These are phyloP conservation scores for Catonia carolina DNA, from an alignment of 2,888 invertebrate genomes.

Conservation along the genomic window DNA sequence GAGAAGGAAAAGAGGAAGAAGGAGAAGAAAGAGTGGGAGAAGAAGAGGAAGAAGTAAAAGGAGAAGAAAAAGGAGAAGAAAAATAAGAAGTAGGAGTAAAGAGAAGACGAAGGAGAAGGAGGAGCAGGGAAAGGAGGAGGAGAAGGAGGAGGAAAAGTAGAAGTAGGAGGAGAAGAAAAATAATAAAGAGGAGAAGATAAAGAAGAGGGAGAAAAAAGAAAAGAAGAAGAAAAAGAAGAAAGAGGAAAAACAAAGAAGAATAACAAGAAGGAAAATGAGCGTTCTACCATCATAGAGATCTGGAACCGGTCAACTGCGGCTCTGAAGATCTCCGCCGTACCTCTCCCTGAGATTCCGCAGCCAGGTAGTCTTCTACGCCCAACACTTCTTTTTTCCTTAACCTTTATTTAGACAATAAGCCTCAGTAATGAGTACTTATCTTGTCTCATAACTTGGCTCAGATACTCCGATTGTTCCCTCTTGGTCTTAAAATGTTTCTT, in stretches of 20 bases:
- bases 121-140: conserved; percentile 9
- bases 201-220: background rate
- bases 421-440: no score
- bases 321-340: no score
- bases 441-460: no score
- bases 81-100: background rate
- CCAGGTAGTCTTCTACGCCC: no score
- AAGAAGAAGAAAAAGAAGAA: conserved; percentile 11
- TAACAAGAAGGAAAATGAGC: background rate
- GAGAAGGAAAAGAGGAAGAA: background rate
- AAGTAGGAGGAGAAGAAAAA: background rate
- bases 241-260: no score
- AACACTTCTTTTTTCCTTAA: no score
- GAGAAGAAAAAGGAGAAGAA: background rate
- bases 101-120: conserved; percentile 14
- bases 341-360: no score
- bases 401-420: no score
- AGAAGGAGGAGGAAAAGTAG: conserved; percentile 17
- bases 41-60: background rate
- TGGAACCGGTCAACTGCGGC: no score
- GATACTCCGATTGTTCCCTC: no score
- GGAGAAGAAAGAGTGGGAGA: background rate
- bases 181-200: conserved; percentile 6
- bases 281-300: no score
- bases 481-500: no score